Conservation (phyloP, 2,888 invertebrate genomes). For the Atethmia centrago region DNA sequence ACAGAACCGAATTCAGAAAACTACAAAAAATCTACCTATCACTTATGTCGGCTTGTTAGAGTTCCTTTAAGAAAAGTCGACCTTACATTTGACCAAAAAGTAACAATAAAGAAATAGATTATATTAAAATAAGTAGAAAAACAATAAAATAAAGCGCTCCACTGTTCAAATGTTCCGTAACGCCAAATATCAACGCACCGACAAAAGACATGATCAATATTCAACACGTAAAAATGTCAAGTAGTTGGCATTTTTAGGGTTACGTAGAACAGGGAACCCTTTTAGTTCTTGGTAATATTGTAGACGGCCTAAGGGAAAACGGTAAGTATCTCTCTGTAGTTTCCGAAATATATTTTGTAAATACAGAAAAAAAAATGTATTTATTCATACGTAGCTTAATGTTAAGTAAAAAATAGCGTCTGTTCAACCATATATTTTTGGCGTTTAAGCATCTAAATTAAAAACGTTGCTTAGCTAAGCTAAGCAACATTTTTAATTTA, state of each 20-base stretch:
- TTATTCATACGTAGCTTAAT: too few species aligned
- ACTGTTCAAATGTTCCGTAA: background rate
- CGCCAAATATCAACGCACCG: conserved; percentile 22
- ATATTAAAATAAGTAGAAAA: background rate
- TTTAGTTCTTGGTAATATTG: background rate
- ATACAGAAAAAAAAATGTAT: background rate
- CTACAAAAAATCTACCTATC: background rate
- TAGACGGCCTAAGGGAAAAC: background rate
- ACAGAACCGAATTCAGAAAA: background rate
- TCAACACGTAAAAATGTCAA: conserved; percentile 46
- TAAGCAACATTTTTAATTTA: too few species aligned
- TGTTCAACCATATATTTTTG: too few species aligned
- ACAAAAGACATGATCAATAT: conserved; percentile 39
- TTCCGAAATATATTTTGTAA: background rate
- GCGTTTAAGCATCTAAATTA: too few species aligned
- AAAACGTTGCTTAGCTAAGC: too few species aligned
- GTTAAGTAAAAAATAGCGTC: too few species aligned
- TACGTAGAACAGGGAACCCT: background rate
- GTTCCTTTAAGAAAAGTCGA: background rate
- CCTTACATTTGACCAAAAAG: conserved; percentile 3
- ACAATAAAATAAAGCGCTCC: background rate
- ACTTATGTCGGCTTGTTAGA: background rate
- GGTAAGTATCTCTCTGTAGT: too few species aligned
- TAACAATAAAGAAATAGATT: background rate
- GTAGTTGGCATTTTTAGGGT: conserved; percentile 27